Conservation (phyloP, 2,888 invertebrate genomes). For the Lithodes maja region DNA sequence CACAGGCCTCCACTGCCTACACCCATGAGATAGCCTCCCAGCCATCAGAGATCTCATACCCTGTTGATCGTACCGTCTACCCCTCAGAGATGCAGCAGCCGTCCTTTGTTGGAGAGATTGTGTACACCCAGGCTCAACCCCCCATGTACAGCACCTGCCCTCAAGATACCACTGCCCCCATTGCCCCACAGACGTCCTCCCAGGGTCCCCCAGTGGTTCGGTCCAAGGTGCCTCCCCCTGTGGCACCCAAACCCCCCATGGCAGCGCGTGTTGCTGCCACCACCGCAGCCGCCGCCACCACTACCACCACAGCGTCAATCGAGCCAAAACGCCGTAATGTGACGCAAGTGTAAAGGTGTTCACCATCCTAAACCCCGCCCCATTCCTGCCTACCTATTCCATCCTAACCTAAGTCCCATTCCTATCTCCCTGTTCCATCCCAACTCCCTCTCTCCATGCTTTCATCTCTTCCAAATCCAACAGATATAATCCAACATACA, state of each 20-base stretch:
- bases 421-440: neutral
- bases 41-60: conserved; percentile 63
- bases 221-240: conserved; percentile 69
- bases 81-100: conserved; percentile 55
- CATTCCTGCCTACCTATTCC: neutral
- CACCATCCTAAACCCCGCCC: neutral
- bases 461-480: neutral
- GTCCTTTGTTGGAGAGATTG: conserved; percentile 59
- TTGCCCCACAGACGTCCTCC: conserved; percentile 73
- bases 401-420: neutral
- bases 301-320: conserved; percentile 40
- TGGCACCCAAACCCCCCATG: conserved; percentile 68
- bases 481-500: neutral
- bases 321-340: conserved; percentile 70
- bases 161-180: conserved; percentile 39
- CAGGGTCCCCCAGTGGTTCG: conserved; percentile 74
- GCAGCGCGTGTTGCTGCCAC: conserved; percentile 54
- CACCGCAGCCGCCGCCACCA: conserved; percentile 40
- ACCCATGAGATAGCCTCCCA: conserved; percentile 63
- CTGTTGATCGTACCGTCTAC: conserved; percentile 45
- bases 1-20: conserved; percentile 67
- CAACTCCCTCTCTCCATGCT: neutral
- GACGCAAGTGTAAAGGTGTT: conserved; percentile 69
- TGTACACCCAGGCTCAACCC: conserved; percentile 58
- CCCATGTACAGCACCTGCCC: conserved; percentile 54